These are phyloP conservation scores for Anguilla marmorata DNA, from an alignment of 2,797 vertebrate genomes.

Conservation along the genomic window DNA sequence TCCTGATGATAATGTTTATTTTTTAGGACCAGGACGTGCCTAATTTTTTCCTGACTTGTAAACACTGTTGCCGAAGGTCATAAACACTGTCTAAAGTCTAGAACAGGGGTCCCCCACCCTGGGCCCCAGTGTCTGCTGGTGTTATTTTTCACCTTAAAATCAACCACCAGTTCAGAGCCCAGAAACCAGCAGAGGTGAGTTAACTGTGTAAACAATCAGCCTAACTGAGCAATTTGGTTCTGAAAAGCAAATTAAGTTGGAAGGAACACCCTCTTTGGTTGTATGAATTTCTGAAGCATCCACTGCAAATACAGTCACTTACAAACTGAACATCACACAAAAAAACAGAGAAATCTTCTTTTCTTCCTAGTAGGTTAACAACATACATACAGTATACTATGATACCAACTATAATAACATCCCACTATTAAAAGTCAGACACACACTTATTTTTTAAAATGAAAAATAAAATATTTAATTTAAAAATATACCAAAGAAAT, in stretches of 20 bases:
- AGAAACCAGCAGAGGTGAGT: not conserved
- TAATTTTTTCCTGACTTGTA: not conserved
- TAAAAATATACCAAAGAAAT: conserved; percentile 1
- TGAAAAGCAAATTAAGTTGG: not conserved
- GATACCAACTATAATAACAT: not conserved
- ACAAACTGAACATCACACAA: not conserved
- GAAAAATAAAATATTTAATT: conserved; percentile 10
- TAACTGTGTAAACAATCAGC: not conserved
- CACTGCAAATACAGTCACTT: not conserved
- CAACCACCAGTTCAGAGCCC: no score
- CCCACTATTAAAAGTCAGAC: conserved; percentile 1
- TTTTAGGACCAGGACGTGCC: not conserved
- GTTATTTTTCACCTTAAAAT: not conserved
- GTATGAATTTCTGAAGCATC: not conserved
- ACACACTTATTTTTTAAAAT: not conserved
- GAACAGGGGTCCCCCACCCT: not conserved
- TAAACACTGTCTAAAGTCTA: not conserved
- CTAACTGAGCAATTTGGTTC: not conserved
- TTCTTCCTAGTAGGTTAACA: not conserved
- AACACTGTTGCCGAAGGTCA: not conserved
- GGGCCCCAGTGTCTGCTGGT: no score
- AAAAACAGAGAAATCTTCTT: not conserved
- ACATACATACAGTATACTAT: not conserved
- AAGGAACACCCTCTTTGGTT: not conserved
- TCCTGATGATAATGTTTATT: not conserved